Base-by-base conservation (phyloP, 2,797 vertebrate genomes). In the Sebastes aleutianus region DNA sequence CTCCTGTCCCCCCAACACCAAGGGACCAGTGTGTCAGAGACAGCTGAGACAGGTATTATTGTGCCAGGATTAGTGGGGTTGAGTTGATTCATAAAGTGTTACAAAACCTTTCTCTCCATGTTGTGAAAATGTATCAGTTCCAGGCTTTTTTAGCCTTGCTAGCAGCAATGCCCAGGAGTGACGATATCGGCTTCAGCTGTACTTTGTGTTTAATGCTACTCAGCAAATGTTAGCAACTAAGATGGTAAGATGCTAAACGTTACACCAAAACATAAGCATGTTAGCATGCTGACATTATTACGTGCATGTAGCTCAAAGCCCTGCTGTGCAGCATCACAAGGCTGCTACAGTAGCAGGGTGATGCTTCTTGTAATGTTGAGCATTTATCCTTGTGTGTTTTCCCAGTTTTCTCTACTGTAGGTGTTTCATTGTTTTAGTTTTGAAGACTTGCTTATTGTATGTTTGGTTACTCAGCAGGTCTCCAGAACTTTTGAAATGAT, bases 31-130 rank as follows among this genome's bases (percentile, higher is more conserved):
- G 65, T 91, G 91, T 86, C 88, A 91, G 74, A 87, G 54, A 53
- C 78, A 83, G 78, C 78, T 69, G 50, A 87, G 74, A 78, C 78
- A 92, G 90, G 86, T 93, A 90, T 76, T 76, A n/a, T 47, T 68
- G 11, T 61, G 70, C 10, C 24, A 75, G n/a, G 50, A 85, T 56
- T 59, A 66, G 69, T 82, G 20, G 63, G 54, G 4, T 77, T 71
- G 11, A 74, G 4, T 66, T 79, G 24, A 72, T 80, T 69, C 5
- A 47, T 32, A 13, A 29, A 56, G 14, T 70, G n/a, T 76, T 43
- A 36, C 24, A 32, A 57, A 76, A 68, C 11, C 1, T 70, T 32
- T 76, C 13, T 29, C 10, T 80, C 8, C 8, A 20, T 64, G n/a
- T 53, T 68, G 43, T 77, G 34, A 62, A 64, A 56, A 9, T 76